Conservation (phyloP, 2,113 vertebrate species). For the Microtus montanus region DNA sequence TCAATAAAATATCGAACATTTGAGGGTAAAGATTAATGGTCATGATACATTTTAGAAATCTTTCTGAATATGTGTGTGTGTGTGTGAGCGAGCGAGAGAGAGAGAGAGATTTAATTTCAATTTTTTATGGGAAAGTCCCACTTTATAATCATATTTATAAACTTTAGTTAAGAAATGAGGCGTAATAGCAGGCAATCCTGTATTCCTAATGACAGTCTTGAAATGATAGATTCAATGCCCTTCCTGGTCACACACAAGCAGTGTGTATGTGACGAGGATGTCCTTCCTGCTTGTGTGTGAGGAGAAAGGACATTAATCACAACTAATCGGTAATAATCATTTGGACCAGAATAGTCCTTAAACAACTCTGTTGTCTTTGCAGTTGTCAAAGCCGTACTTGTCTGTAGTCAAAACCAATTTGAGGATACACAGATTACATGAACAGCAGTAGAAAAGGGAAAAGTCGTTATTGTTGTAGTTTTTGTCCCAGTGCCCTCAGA, state of each 20-base stretch:
- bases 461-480: background rate
- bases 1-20: background rate
- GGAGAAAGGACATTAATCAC: background rate
- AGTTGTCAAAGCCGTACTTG: background rate
- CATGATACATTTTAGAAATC: too few relatives aligned
- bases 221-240: background rate
- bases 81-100: too few relatives aligned
- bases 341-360: background rate
- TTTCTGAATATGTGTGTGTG: too few relatives aligned
- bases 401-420: background rate
- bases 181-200: background rate
- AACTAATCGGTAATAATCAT: background rate
- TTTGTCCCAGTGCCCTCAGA: background rate
- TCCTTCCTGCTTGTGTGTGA: too few relatives aligned
- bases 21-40: background rate
- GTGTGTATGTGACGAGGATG: too few relatives aligned
- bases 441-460: background rate
- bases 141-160: background rate
- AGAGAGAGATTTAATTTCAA: background rate
- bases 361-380: background rate
- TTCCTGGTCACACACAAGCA: background rate
- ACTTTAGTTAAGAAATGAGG: background rate
- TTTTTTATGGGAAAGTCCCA: background rate
- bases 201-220: background rate
- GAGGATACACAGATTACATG: background rate